Conservation (phyloP, 1,140 invertebrate species). For the Macrocentrus cingulum region DNA sequence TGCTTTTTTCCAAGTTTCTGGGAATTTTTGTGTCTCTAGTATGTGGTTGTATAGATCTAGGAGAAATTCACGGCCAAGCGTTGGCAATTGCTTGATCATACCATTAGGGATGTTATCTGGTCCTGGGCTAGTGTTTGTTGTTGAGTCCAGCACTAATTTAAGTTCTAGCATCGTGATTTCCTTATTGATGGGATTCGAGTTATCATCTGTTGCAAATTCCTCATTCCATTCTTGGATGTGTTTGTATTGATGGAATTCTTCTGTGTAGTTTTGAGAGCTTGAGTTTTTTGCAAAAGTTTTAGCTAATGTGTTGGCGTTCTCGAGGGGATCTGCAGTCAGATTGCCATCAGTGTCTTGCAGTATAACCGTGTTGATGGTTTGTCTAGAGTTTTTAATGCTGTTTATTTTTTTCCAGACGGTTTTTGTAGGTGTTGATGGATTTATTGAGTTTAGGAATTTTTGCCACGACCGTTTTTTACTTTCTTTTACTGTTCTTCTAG, state of each 20-base stretch:
- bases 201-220: neutral
- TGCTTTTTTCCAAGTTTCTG: slow-evolving; percentile 41
- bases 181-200: neutral
- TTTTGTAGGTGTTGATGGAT: too few relatives aligned
- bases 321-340: slow-evolving; percentile 1
- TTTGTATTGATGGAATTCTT: too few relatives aligned
- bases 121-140: slow-evolving; percentile 29
- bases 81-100: slow-evolving; percentile 35
- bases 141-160: neutral
- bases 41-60: slow-evolving; percentile 36
- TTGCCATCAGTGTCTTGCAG: neutral
- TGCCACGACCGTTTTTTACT: too few relatives aligned
- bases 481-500: too few relatives aligned
- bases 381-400: neutral
- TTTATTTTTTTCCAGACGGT: slow-evolving; percentile 14
- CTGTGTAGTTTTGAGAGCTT: slow-evolving; percentile 29
- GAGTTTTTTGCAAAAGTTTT: slow-evolving; percentile 35
- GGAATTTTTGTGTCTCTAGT: slow-evolving; percentile 31
- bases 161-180: neutral
- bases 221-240: too few relatives aligned
- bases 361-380: neutral
- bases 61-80: slow-evolving; percentile 27
- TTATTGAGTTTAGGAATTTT: too few relatives aligned
- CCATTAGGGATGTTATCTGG: slow-evolving; percentile 31
- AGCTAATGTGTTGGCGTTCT: slow-evolving; percentile 34